Evolutionary conservation across 2,888 invertebrate genomes (phyloP), one percentile per base, ranked within the genome.

Genomic region (Leptinotarsa juncta): DNA sequence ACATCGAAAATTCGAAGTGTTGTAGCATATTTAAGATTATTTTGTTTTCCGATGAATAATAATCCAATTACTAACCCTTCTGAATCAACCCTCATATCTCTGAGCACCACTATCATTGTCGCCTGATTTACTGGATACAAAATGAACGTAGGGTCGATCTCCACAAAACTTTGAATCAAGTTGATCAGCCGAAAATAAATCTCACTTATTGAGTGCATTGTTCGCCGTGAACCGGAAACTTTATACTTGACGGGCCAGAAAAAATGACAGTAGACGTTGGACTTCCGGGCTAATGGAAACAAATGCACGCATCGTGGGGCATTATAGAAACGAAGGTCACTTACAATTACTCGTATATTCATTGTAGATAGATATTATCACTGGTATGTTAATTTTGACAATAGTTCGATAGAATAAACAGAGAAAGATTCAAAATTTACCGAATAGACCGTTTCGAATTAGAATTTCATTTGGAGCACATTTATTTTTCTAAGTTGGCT

Each of bases 201-300:
- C 48, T 42, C 66, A 71, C 49, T 53, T 55, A 14, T 18, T 16
- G 57, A 72, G 42, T 48, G n/a, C 72, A 77, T 73, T 71, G 71
- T 75, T 72, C 26, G 62, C 65, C 48, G 23, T 70, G 50, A 51
- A 75, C 82, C 82, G 83, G 84, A 84, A 82, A 82, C 81, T 82
- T 81, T 80, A 75, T 71, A 80, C 81, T 79, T 82, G 82, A 82
- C 82, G 82, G 77, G 67, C 81, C 81, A 79, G 78, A 82, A 82
- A 76, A 68, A 53, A 53, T 23, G 57, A 69, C 69, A 69, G 53
- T 23, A 69, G 57, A 76, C 65, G 65, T 69, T 48, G 32, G 23
- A 71, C 67, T 70, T 76, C 76, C 76, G 71, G 76, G 66, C 53
- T 53, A 70, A 71, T 68, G 66, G 23, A 73, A 69, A 48, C 69